Evolutionary conservation across 2,797 vertebrate genomes (phyloP).

Genomic region (Anguilla obscura): DNA sequence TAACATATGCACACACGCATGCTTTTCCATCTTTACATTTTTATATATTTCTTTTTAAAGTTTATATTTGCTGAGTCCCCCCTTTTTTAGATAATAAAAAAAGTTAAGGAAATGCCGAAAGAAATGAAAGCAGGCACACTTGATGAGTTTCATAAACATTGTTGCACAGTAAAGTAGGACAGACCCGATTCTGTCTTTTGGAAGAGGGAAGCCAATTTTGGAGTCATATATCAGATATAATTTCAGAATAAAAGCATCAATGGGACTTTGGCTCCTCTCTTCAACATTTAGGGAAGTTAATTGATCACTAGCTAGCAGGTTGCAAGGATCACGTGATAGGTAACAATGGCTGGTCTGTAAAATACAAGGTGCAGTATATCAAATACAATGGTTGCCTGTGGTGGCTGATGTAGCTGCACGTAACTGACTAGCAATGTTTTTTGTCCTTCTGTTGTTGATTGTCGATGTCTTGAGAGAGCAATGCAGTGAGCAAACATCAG

Average conservation of each 20-base stretch:
- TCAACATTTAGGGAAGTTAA: not conserved
- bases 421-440: not conserved
- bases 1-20: constrained; percentile 37
- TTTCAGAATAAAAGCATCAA: not conserved
- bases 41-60: too few relatives aligned
- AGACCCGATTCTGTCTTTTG: not conserved
- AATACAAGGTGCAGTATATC: not conserved
- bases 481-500: not conserved
- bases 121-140: too few relatives aligned
- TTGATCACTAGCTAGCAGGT: not conserved
- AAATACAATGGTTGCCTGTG: not conserved
- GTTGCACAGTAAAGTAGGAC: not conserved
- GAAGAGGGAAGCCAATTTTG: too few relatives aligned
- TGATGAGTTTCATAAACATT: too few relatives aligned
- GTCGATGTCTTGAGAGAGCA: not conserved
- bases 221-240: too few relatives aligned
- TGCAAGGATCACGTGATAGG: not conserved
- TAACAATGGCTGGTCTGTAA: not conserved
- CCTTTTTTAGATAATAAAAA: not conserved
- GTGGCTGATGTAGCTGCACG: not conserved
- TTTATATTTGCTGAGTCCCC: too few relatives aligned
- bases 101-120: constrained; percentile 44
- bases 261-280: not conserved
- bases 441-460: not conserved
- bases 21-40: too few relatives aligned